phyloP scores from a whole-genome alignment of 2,113 vertebrate species.

The Pelusios castaneus region DNA sequence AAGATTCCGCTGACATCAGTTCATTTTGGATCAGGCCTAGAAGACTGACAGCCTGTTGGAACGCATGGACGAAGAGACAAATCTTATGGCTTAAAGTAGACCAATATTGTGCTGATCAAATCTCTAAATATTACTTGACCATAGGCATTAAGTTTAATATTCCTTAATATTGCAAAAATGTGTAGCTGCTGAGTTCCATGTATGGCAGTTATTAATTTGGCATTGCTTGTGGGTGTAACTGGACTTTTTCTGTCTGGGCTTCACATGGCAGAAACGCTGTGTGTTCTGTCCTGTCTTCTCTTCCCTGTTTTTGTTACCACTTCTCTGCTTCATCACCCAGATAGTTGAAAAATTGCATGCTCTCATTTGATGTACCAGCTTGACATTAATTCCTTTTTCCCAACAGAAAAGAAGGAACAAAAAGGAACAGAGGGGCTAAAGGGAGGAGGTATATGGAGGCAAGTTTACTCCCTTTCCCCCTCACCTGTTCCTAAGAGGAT shows the following conservation, averaged over 20 bases:
- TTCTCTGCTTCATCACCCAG: not conserved
- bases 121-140: not conserved
- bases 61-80: not conserved
- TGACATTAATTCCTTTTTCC: not conserved
- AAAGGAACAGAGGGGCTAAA: not conserved
- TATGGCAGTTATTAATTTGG: not conserved
- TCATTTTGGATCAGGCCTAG: not conserved
- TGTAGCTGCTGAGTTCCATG: accelerated
- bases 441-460: not conserved
- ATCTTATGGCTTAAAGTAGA: not conserved
- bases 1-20: not conserved
- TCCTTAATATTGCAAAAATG: accelerated
- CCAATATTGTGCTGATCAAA: accelerated
- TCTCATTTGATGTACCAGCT: not conserved
- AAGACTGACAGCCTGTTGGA: not conserved
- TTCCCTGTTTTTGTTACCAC: not conserved
- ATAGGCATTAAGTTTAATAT: not conserved
- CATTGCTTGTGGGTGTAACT: not conserved
- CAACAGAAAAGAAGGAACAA: too few species aligned
- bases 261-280: not conserved
- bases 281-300: not conserved
- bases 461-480: not conserved
- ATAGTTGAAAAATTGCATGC: not conserved
- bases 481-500: not conserved
- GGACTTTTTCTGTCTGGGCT: not conserved